Conservation (phyloP, 2,888 invertebrate species). For the Tridacna crocea region DNA sequence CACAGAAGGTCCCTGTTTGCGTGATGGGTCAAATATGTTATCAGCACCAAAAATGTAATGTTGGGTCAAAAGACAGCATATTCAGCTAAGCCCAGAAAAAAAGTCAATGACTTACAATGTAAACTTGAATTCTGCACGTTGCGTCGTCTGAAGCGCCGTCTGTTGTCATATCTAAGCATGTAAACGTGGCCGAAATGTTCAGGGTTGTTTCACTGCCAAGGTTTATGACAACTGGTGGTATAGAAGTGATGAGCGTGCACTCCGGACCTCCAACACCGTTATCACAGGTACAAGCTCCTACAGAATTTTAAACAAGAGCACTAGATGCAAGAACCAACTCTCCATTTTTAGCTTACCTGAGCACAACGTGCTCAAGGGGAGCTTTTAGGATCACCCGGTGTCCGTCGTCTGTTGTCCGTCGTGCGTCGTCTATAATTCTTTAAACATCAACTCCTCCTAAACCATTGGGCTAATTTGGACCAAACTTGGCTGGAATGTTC, state of each 20-base stretch:
- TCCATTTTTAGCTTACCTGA: background rate
- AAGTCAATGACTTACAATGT: background rate
- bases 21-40: no score
- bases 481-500: no score
- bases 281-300: constrained; percentile 5
- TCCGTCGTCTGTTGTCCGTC: no score
- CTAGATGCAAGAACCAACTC: background rate
- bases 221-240: constrained; percentile 1
- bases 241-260: constrained; percentile 7
- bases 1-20: no score
- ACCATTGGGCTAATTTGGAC: no score
- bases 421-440: no score
- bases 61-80: no score
- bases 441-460: no score
- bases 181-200: background rate
- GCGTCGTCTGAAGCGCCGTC: constrained; percentile 7
- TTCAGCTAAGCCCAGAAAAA: no score
- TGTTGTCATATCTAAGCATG: background rate
- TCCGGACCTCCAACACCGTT: constrained; percentile 9
- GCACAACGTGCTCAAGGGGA: background rate
- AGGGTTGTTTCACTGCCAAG: background rate
- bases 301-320: background rate
- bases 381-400: no score
- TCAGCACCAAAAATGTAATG: no score
- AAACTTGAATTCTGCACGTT: background rate